Evolutionary conservation across 2,113 vertebrate species (phyloP).

Genomic region (Scopus umbretta): DNA sequence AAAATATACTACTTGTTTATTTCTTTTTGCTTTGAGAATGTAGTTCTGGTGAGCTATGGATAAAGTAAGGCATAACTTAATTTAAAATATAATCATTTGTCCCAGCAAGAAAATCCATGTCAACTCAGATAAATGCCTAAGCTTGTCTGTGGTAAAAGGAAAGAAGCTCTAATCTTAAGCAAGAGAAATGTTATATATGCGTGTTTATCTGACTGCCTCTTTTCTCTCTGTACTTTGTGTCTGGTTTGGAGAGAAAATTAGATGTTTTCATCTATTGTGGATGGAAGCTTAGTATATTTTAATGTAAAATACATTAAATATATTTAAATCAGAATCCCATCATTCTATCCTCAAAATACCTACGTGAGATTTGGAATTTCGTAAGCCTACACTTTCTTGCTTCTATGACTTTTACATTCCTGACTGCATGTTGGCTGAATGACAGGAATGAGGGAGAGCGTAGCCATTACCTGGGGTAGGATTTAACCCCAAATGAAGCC

Average conservation of each 20-base stretch:
- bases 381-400: background rate
- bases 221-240: background rate
- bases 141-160: background rate
- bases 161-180: background rate
- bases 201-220: background rate
- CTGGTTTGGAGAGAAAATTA: background rate
- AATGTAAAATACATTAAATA: background rate
- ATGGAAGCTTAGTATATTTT: background rate
- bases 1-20: background rate
- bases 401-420: background rate
- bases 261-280: background rate
- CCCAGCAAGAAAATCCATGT: background rate
- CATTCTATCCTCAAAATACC: background rate
- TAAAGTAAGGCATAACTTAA: background rate
- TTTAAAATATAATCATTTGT: background rate
- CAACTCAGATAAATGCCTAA: background rate
- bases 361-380: background rate
- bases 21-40: background rate
- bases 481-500: background rate
- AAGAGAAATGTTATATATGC: background rate
- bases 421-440: background rate
- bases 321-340: background rate
- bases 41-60: background rate
- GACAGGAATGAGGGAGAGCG: background rate
- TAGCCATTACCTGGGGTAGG: background rate